These are phyloP conservation scores for Zosterops pallidus DNA, from an alignment of 2,113 vertebrate genomes.

Conservation along the genomic window DNA sequence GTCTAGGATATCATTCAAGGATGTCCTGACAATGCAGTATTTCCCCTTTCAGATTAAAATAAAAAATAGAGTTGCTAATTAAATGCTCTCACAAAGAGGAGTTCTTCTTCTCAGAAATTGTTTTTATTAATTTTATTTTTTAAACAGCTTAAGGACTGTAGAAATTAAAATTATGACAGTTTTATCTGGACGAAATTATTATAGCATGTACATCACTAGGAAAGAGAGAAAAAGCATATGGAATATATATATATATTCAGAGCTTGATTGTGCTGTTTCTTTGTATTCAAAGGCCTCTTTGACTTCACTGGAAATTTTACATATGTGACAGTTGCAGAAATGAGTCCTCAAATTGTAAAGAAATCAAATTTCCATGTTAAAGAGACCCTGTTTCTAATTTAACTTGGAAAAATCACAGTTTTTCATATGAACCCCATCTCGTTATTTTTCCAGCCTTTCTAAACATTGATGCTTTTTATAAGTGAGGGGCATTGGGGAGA, in stretches of 20 bases:
- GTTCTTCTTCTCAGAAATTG: neutral
- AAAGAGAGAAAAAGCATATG: slow-evolving; percentile 34
- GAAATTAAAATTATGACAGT: slow-evolving; percentile 13
- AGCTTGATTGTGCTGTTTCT: slow-evolving; percentile 41
- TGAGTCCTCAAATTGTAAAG: slow-evolving; percentile 30
- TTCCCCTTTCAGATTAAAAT: slow-evolving; percentile 41
- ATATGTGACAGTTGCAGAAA: slow-evolving; percentile 48
- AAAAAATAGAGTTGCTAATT: slow-evolving; percentile 13
- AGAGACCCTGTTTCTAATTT: slow-evolving; percentile 45
- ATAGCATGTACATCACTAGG: neutral
- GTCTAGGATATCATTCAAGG: slow-evolving; percentile 26
- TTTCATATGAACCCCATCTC: neutral
- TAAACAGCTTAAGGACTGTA: neutral
- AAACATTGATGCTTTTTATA: neutral
- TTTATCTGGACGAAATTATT: slow-evolving; percentile 44
- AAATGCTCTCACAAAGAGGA: neutral
- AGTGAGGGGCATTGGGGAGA: neutral
- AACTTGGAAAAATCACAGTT: slow-evolving; percentile 34
- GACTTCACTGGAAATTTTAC: slow-evolving; percentile 48
- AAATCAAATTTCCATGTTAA: slow-evolving; percentile 56
- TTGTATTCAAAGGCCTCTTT: slow-evolving; percentile 48
- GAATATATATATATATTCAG: slow-evolving; percentile 49
- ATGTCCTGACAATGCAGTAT: slow-evolving; percentile 35
- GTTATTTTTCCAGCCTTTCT: slow-evolving; percentile 10
- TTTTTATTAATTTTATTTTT: slow-evolving; percentile 28